These are phyloP conservation scores for Callimorpha dominula DNA, from an alignment of 2,888 invertebrate species.

Conservation along the genomic window DNA sequence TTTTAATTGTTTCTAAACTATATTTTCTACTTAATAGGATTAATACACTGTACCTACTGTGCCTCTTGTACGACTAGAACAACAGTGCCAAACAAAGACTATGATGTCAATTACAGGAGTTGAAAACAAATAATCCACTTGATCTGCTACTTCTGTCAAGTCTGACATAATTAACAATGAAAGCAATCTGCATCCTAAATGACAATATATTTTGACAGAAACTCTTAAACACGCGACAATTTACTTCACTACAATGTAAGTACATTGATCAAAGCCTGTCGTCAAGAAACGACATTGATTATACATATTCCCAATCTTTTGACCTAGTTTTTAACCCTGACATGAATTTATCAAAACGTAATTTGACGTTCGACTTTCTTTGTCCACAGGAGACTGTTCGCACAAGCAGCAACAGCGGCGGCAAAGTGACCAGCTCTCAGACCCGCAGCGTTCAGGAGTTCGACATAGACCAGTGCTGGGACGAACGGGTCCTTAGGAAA, in stretches of 20 bases:
- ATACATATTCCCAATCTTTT: background rate
- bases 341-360: background rate
- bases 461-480: conserved; percentile 92
- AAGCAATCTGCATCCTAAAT: background rate
- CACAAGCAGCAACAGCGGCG: conserved; percentile 64
- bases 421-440: conserved; percentile 72
- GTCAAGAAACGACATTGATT: conserved; percentile 13
- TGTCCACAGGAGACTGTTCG: conserved; percentile 80
- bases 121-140: too few relatives aligned
- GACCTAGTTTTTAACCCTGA: background rate
- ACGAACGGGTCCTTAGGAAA: conserved; percentile 90
- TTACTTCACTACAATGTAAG: background rate
- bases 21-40: too few relatives aligned
- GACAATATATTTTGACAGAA: too few relatives aligned
- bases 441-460: conserved; percentile 78
- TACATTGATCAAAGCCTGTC: background rate
- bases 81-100: too few relatives aligned
- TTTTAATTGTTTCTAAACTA: too few relatives aligned
- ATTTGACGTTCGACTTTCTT: conserved; percentile 25
- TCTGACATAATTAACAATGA: too few relatives aligned
- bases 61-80: too few relatives aligned
- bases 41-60: too few relatives aligned
- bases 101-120: too few relatives aligned
- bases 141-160: too few relatives aligned
- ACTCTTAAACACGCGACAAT: too few relatives aligned